phyloP scores from a whole-genome alignment of 2,888 invertebrate species.

The Saturnia pavonia region DNA sequence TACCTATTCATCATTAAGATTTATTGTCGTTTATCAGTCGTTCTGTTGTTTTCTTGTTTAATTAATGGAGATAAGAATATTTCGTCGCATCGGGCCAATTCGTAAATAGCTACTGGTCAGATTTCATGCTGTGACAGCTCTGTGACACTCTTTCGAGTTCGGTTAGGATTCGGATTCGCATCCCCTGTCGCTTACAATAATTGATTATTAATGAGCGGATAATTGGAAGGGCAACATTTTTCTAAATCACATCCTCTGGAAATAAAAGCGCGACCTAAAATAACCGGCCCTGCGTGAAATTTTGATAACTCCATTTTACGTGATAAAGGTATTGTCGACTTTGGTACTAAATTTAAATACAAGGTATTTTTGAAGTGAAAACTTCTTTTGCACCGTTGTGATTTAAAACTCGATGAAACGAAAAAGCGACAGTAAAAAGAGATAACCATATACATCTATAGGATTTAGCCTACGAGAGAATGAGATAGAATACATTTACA shows the following conservation, averaged over 20 bases:
- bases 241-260: conserved; percentile 2
- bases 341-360: background rate
- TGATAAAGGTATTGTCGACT: background rate
- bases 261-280: background rate
- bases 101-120: conserved; percentile 40
- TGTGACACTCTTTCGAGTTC: conserved; percentile 39
- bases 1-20: conserved; percentile 79
- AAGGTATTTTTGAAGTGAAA: no score
- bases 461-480: no score
- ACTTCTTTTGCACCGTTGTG: no score
- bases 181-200: conserved; percentile 23
- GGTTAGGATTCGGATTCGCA: conserved; percentile 26
- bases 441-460: no score
- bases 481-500: no score
- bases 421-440: no score
- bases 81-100: conserved; percentile 51
- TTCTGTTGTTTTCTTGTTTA: conserved; percentile 78
- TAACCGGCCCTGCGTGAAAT: background rate
- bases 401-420: no score
- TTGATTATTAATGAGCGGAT: conserved; percentile 33
- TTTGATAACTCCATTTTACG: background rate
- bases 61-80: conserved; percentile 75
- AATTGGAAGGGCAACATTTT: conserved; percentile 20
- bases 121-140: conserved; percentile 41
- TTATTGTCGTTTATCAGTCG: conserved; percentile 77